Evolutionary conservation across 2,797 vertebrate species (phyloP), one percentile per base, ranked within the genome.

Genomic region (Pseudopleuronectes americanus): DNA sequence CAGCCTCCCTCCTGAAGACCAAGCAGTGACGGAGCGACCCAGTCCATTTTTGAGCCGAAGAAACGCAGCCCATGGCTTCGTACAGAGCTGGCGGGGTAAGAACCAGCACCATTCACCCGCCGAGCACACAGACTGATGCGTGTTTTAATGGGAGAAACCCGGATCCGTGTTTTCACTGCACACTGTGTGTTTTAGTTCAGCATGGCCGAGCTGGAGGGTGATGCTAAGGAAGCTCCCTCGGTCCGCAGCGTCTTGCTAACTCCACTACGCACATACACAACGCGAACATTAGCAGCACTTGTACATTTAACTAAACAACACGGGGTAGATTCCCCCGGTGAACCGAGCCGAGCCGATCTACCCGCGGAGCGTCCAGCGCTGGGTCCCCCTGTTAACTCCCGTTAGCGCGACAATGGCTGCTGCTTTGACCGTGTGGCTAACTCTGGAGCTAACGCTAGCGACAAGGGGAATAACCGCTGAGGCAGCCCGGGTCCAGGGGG

Each of bases 11-110:
- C 10, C 54, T 2, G 77, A 63, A 68, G 55, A 87, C 59, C 84
- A 81, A 81, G 76, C 76, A 67, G 23, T 64, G 59, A 77, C 86
- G 56, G 56, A 33, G 68, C 68, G 67, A 33, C 21, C 76, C 28
- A 8, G 76, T 65, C 89, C 84, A 90, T 93, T 93, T 92, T 74
- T 80, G 71, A 87, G 74, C 84, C 84, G 69, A 54, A 76, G 31
- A 45, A 66, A 71, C 84, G 75, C 43, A 58, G 61, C 23, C 31
- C 77, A 26, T 74, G 80, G 76, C 77, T 41, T 79, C 71, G 28
- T 45, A 77, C 28, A 73, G 55, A 64, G 41, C 47, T 68, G 31
- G 17, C 28, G 54, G 65, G 88, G 88, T 91, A 82, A 90, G 90
- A 57, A 68, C 38, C 13, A 33, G 3, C 4, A 45, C 28, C 19